Percentiles rank a stretch among this genome's conserved stretches.
Conservation (phyloP, 2,888 invertebrate genomes). For the Elysia crispata region DNA sequence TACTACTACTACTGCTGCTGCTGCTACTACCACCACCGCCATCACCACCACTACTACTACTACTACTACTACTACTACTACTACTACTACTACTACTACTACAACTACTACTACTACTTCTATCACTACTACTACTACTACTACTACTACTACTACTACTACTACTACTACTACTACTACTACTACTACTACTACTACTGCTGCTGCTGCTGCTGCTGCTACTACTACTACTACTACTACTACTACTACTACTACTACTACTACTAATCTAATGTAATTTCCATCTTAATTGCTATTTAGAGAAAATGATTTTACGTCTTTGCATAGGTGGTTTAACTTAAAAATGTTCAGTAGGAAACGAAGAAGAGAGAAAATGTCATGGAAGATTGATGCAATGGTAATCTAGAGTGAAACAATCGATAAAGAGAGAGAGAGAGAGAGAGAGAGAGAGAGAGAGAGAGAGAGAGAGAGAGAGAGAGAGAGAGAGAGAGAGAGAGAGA, state of each 20-base stretch:
- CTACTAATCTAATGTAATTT: no score
- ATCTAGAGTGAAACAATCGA: no score
- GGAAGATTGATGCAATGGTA: no score
- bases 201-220: no score
- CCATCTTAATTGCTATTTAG: no score
- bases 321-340: no score
- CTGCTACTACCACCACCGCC: slow-evolving; percentile 31
- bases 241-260: slow-evolving; percentile 33
- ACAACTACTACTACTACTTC: no score
- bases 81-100: slow-evolving; percentile 36
- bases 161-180: slow-evolving; percentile 33
- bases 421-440: not conserved
- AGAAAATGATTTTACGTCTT: no score
- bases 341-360: no score
- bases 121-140: no score
- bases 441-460: slow-evolving; percentile 35
- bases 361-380: no score
- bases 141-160: slow-evolving; percentile 30
- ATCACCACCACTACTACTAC: slow-evolving; percentile 34
- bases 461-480: slow-evolving; percentile 37
- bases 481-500: slow-evolving; percentile 31
- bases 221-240: slow-evolving; percentile 37
- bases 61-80: slow-evolving; percentile 35
- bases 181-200: slow-evolving; percentile 31
- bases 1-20: slow-evolving; percentile 24